Evolutionary conservation across 2,888 invertebrate species (phyloP), one percentile per base, ranked within the genome.

Genomic region (Minunthozetes semirufus): DNA sequence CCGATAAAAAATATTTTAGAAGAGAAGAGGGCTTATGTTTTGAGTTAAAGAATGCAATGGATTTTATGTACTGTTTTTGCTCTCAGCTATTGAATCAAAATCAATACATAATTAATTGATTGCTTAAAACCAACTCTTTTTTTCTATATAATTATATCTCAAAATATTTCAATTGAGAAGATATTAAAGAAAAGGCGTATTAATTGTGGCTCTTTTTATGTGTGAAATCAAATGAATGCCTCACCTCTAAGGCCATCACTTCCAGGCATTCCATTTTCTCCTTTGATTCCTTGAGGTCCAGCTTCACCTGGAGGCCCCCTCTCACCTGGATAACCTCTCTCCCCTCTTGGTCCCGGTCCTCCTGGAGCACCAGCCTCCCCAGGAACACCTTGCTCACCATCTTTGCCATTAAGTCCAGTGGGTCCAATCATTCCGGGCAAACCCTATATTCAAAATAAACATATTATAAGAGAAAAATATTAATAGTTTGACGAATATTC

Each of bases 381-480:
- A 48, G 87, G 85, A 0, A 88, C 86, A 19, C 92, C 92, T 81
- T 88, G 88, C 1, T 86, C 85, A 13, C 94, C 93, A 25, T 88
- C 87, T 76, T 86, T 86, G 17, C 93, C 92, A 81, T 89, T 88
- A 80, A 90, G 90, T 77, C 93, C 92, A n/a, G 89, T 88, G 25
- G 87, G 85, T 70, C 93, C 92, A 80, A 90, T 86, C 2, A 89
- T 87, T 68, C 92, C 92, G 66, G 90, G 90, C 22, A 90, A 84
- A 46, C 94, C 94, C 59, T 59, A 59, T 59, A 13, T n/a, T 25
- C 11, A 22, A 13, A n/a, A 25, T 9, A 59, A 9, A 25, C 8
- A 6, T 25, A 13, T 50, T 50, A 11, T 17, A 13, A 50, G n/a
- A n/a, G 17, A 50, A n/a, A n/a, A n/a, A 50, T 6, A 17, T 50